phyloP scores from a whole-genome alignment of 1,140 invertebrate species.

The Maconellicoccus hirsutus region DNA sequence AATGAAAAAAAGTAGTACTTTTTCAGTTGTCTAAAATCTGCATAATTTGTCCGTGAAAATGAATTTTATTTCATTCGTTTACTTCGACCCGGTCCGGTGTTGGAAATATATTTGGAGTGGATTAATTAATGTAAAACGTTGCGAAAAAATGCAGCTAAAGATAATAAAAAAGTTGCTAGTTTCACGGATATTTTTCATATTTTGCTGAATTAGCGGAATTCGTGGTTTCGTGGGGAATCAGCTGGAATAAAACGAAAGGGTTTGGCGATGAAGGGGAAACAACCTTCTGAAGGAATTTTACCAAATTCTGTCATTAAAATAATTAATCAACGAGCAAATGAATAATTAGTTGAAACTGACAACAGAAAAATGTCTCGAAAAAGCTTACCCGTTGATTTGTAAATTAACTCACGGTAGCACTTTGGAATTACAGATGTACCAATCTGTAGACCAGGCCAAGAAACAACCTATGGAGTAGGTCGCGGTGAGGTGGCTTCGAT shows the following conservation, averaged over 20 bases:
- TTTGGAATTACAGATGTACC: constrained; percentile 51
- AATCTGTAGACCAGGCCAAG: constrained; percentile 52
- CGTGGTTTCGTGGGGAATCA: too few species aligned
- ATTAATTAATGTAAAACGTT: neutral
- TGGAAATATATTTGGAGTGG: too few species aligned
- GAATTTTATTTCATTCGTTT: neutral
- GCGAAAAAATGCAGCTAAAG: neutral
- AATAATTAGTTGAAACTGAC: too few species aligned
- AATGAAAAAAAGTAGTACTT: neutral
- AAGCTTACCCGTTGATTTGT: too few species aligned
- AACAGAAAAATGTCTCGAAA: too few species aligned
- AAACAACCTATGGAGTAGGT: constrained; percentile 61
- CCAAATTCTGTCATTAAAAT: too few species aligned
- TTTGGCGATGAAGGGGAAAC: neutral
- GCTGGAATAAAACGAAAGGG: too few species aligned
- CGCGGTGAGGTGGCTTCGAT: constrained; percentile 63
- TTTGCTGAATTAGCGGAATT: neutral
- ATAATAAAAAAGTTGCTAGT: neutral
- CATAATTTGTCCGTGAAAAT: neutral
- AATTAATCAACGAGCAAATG: too few species aligned
- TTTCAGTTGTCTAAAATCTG: neutral
- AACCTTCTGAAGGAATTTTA: neutral
- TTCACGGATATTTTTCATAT: neutral
- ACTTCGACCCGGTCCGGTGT: too few species aligned
- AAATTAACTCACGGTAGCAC: too few species aligned